These are phyloP conservation scores for Sesamia nonagrioides DNA, from an alignment of 1,140 invertebrate species.

Conservation along the genomic window DNA sequence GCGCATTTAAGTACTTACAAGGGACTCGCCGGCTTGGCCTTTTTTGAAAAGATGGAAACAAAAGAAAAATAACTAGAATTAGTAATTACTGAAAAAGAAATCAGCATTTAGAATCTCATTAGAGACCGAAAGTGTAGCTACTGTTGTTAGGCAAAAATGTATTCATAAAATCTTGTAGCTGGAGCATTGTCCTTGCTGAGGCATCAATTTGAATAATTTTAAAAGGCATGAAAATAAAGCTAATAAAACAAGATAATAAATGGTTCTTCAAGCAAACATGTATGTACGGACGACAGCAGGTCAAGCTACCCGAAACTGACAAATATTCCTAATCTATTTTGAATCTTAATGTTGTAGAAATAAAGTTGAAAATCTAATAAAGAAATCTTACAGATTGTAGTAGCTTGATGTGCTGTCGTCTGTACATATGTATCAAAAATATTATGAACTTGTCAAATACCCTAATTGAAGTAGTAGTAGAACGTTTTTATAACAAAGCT, in stretches of 20 bases:
- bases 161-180: background rate
- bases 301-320: no score
- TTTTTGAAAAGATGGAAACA: constrained; percentile 27
- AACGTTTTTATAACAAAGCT: background rate
- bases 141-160: constrained; percentile 5
- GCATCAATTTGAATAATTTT: constrained; percentile 5
- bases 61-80: constrained; percentile 35
- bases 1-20: constrained; percentile 18
- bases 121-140: background rate
- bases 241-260: no score
- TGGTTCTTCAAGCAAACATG: no score
- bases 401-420: no score
- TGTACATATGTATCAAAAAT: background rate
- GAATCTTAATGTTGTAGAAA: no score
- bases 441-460: background rate
- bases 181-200: background rate
- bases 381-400: no score
- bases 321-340: no score
- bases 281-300: no score
- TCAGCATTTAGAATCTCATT: constrained; percentile 31
- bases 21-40: constrained; percentile 11
- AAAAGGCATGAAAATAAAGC: background rate
- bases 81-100: constrained; percentile 32
- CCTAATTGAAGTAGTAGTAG: background rate
- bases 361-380: no score